Base-by-base conservation (phyloP, 1,140 invertebrate genomes). In the Megalopta genalis region DNA sequence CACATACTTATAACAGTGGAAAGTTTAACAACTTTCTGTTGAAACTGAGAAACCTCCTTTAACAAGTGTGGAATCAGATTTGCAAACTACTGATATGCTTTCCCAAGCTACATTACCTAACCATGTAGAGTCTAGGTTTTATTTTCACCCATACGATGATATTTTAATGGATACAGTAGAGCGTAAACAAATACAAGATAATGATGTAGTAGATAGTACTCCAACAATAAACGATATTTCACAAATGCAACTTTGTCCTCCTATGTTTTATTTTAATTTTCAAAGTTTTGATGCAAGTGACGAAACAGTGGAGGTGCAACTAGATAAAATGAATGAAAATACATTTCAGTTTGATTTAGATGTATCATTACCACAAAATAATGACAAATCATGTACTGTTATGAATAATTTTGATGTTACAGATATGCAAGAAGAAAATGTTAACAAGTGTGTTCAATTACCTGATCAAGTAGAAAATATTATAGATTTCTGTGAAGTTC, bases 1-100 rank as follows among this genome's bases (percentile, higher is more conserved):
- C 84, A 88, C 10, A 92, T 93, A 63, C 79, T 91, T 12, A 14
- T 49, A 4, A 92, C 92, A 18, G 87, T 87, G 4, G 93, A 94
- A 71, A 89, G 92, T 77, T 77, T 94, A 5, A 90, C 87, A 63
- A 91, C 92, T n/a, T n/a, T n/a, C n/a, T 2, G 59, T 93, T 7
- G 92, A 94, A 25, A 82, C 92, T 0, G 88, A 82, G 0, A 92
- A 87, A 64, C 85, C 87, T 3, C 60, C 75, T 16, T 86, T 88
- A 16, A 59, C 89, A 52, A 88, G 87, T 81, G 77, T 85, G 57
- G 85, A 90, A 23, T 86, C 77, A 23, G 92, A 93, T 82, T 82
- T 86, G 10, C 90, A 92, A 64, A 92, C 90, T 0, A 88, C 88
- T 12, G 90, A 93, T 49, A 88, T 89, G 85, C 78, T 93, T 2